Conservation (phyloP, 2,888 invertebrate genomes). For the Dasypolia templi region DNA sequence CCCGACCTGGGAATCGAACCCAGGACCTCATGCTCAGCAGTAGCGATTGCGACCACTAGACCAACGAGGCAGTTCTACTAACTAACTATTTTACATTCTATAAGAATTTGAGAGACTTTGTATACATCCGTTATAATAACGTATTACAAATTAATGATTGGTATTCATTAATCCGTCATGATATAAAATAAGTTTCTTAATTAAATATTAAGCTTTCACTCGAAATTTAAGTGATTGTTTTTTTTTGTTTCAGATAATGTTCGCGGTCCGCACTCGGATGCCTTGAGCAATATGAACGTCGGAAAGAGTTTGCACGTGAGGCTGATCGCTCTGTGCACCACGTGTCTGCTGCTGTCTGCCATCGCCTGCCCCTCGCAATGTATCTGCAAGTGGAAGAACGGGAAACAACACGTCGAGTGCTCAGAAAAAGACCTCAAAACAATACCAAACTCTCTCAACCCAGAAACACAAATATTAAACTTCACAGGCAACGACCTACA, state of each 20-base stretch:
- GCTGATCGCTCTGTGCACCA: constrained; percentile 87
- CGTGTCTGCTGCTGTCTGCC: constrained; percentile 84
- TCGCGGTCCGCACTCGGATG: constrained; percentile 75
- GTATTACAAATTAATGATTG: constrained; percentile 22
- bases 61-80: too few relatives aligned
- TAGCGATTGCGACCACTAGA: too few relatives aligned
- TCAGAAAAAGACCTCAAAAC: constrained; percentile 93
- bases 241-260: constrained; percentile 88
- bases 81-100: constrained; percentile 28
- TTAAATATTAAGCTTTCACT: background rate
- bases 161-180: constrained; percentile 13
- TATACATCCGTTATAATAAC: constrained; percentile 19
- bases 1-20: too few relatives aligned
- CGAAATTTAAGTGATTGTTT: constrained; percentile 58
- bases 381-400: constrained; percentile 97
- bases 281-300: constrained; percentile 87
- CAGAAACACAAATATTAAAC: constrained; percentile 96
- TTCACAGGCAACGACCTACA: constrained; percentile 95
- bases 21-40: too few relatives aligned
- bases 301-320: constrained; percentile 82
- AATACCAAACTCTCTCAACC: constrained; percentile 95
- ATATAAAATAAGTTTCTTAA: background rate
- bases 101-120: constrained; percentile 42
- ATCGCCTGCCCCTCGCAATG: constrained; percentile 94
- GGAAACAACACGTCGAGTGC: constrained; percentile 97